A percentile compares a stretch with the other conserved stretches of the same genome.
Evolutionary conservation across 1,140 invertebrate species (phyloP).

Genomic region (Drosophila ercepeae): DNA sequence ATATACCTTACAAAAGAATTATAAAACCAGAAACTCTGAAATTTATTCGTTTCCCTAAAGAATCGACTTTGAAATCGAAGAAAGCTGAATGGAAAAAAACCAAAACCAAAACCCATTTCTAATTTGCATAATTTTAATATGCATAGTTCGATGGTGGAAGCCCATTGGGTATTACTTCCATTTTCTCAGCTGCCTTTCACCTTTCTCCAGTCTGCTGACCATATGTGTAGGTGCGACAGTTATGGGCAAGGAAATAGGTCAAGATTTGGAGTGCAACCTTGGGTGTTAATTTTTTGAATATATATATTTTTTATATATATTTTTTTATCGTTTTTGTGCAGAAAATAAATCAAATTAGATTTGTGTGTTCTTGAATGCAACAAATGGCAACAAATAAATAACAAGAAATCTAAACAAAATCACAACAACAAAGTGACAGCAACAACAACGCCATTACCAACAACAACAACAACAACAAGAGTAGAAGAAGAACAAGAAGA

Average conservation of each 20-base stretch:
- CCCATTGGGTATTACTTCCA: slow-evolving; percentile 29
- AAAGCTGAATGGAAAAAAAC: neutral
- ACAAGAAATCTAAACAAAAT: slow-evolving; percentile 76
- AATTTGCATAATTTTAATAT: slow-evolving; percentile 73
- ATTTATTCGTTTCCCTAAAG: slow-evolving; percentile 2
- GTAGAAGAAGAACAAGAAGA: slow-evolving; percentile 19
- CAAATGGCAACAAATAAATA: slow-evolving; percentile 75
- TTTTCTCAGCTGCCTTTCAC: slow-evolving; percentile 3
- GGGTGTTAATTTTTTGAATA: too few species aligned
- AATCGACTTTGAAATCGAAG: neutral
- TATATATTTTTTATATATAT: neutral
- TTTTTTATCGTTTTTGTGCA: neutral
- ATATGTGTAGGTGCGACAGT: neutral
- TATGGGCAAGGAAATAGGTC: neutral
- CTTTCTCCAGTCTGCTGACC: neutral
- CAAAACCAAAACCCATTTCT: slow-evolving; percentile 2
- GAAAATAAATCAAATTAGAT: neutral
- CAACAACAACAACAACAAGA: slow-evolving; percentile 31
- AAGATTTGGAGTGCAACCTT: neutral
- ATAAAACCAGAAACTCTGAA: neutral
- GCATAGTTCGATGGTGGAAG: slow-evolving; percentile 32
- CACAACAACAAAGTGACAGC: slow-evolving; percentile 48
- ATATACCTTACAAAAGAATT: neutral
- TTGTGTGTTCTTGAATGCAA: slow-evolving; percentile 58
- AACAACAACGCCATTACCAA: slow-evolving; percentile 25